Evolutionary conservation across 2,113 vertebrate species (phyloP).

Genomic region (Gnathonemus longibarbis): DNA sequence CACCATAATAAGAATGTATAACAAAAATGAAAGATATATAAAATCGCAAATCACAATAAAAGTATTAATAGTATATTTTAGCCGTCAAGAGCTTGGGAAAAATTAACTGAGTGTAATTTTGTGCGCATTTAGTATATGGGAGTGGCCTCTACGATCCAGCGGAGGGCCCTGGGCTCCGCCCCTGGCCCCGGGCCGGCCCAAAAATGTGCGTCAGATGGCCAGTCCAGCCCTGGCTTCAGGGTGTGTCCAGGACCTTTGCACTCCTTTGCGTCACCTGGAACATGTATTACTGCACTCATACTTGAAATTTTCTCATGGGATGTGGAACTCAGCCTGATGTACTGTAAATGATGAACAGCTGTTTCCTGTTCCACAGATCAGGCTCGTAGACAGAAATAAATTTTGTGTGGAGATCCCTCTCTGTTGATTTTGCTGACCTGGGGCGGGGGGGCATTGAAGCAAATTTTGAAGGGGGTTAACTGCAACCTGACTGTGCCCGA

Average conservation of each 20-base stretch:
- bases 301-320: neutral
- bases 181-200: too few relatives aligned
- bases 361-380: neutral
- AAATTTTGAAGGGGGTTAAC: neutral
- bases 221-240: neutral
- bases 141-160: too few relatives aligned
- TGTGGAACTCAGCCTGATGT: neutral
- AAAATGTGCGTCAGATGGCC: too few relatives aligned
- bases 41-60: rapidly evolving
- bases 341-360: neutral
- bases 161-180: too few relatives aligned
- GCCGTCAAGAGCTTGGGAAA: too few relatives aligned
- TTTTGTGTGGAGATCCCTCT: neutral
- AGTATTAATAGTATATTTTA: rapidly evolving
- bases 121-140: too few relatives aligned
- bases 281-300: neutral
- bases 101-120: too few relatives aligned
- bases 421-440: neutral
- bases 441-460: neutral
- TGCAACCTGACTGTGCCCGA: neutral
- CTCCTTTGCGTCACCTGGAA: neutral
- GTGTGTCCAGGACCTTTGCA: neutral
- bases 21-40: too few relatives aligned
- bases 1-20: too few relatives aligned
- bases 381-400: neutral